Evolutionary conservation across 2,113 vertebrate species (phyloP).

Genomic region (Notarius quadriscutis): DNA sequence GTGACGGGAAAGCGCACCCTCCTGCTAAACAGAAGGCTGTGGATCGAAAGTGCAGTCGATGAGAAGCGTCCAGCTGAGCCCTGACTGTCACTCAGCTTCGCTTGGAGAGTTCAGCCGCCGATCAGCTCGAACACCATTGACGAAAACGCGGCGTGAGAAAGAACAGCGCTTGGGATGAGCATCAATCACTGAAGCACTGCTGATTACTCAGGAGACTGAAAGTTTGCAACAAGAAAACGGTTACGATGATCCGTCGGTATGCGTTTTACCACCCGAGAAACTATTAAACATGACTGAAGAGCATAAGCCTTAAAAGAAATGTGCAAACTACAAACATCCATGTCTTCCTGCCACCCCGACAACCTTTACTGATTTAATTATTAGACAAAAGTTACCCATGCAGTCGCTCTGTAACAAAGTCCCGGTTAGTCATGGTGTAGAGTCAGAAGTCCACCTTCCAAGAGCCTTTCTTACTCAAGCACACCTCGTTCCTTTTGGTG

Average conservation of each 20-base stretch:
- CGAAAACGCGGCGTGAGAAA: slow-evolving; percentile 7
- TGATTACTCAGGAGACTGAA: neutral
- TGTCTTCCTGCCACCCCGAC: neutral
- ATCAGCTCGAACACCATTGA: neutral
- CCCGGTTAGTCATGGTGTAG: neutral
- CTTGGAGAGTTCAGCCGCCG: slow-evolving; percentile 32
- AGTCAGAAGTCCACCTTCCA: neutral
- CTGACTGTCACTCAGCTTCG: slow-evolving; percentile 16
- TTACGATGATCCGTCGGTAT: too few species aligned
- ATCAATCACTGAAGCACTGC: neutral
- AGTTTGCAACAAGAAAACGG: neutral
- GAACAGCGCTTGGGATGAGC: neutral
- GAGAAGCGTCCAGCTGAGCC: slow-evolving; percentile 47
- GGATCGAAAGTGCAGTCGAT: slow-evolving; percentile 27
- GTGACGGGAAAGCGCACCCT: slow-evolving; percentile 2
- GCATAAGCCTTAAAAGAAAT: too few species aligned
- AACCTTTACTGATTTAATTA: neutral
- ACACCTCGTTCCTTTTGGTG: neutral
- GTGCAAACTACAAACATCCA: too few species aligned
- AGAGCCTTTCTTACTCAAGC: neutral
- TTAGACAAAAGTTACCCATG: neutral
- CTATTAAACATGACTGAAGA: too few species aligned
- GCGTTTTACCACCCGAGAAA: too few species aligned
- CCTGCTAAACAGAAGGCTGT: slow-evolving; percentile 26
- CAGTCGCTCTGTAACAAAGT: neutral